Evolutionary conservation across 2,113 vertebrate genomes (phyloP), one percentile per base, ranked within the genome.

Genomic region (Hippocampus comes): DNA sequence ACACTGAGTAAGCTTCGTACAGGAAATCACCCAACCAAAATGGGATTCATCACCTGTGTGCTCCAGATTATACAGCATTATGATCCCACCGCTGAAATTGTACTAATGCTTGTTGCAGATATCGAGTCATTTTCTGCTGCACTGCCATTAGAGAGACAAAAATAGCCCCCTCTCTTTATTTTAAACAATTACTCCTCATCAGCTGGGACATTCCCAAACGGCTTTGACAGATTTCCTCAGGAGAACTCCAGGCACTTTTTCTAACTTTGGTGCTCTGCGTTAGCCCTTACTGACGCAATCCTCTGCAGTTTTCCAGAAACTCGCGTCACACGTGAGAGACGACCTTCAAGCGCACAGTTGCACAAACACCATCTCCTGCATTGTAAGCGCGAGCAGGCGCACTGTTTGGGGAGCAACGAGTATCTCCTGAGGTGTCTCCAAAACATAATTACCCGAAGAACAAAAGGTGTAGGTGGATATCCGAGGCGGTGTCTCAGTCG

Each of bases 391-490:
- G 59, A 71, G 56, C 55, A 70, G 68, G 76, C 71, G 23, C 43
- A 79, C 74, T 76, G 76, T 71, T 59, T 72, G 77, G 71, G 57
- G 71, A 79, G 74, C 71, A 72, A 71, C 49, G 15, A 67, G 72
- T 75, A 74, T 79, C 78, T 82, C 84, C 78, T 75, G 77, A 81
- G 86, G 81, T 84, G 77, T 74, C 79, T 78, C 76, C 42, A 63
- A 71, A 68, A 70, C 70, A 78, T 84, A 88, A 88, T 91, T 85
- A 89, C 84, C 68, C 60, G 34, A 64, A 59, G 67, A 85, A 76
- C 71, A 75, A 69, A 61, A 83, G 68, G 70, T 74, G 72, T 27
- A 71, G 75, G 79, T 68, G 75, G 67, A 84, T 78, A 78, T 86
- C 51, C 70, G 69, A 86, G 77, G 75, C 75, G 77, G 71, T 63